A percentile compares a stretch with the other conserved stretches of the same genome.
Evolutionary conservation across 2,797 vertebrate genomes (phyloP).

Genomic region (Natrix natrix): DNA sequence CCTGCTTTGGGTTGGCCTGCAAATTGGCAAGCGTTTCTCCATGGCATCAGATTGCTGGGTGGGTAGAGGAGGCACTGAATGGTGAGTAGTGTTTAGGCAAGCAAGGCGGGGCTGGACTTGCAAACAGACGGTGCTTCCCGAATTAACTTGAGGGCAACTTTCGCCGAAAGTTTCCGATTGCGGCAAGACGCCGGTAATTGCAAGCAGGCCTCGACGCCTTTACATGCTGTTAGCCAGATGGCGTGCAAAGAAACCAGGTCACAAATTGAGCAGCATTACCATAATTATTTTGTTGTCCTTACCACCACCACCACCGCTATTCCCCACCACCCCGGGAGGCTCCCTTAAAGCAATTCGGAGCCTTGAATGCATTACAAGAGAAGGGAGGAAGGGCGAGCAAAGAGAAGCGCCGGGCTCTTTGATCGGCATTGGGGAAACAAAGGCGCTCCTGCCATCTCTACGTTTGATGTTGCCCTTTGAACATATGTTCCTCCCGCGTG

Average conservation of each 20-base stretch:
- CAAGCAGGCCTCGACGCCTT: background rate
- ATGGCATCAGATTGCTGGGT: background rate
- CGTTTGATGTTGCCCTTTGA: background rate
- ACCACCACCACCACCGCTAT: background rate
- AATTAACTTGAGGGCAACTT: background rate
- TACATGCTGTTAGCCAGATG: background rate
- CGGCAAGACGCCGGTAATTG: background rate
- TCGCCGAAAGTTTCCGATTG: background rate
- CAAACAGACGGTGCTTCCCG: background rate
- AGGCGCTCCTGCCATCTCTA: background rate
- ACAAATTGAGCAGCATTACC: background rate
- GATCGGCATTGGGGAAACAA: background rate
- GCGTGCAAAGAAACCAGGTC: background rate
- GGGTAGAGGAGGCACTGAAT: background rate
- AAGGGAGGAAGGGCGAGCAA: background rate
- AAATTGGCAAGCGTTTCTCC: background rate
- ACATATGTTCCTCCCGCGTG: background rate
- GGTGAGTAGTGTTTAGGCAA: background rate
- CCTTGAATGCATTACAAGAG: background rate
- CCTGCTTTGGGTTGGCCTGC: background rate
- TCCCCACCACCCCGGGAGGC: background rate
- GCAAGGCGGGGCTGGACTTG: background rate
- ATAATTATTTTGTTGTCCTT: background rate
- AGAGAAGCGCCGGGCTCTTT: background rate
- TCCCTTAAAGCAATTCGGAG: background rate